Percentiles rank a stretch among this genome's conserved stretches.
These are phyloP conservation scores for Syrista parreyssii DNA, from an alignment of 2,888 invertebrate species.

Conservation along the genomic window DNA sequence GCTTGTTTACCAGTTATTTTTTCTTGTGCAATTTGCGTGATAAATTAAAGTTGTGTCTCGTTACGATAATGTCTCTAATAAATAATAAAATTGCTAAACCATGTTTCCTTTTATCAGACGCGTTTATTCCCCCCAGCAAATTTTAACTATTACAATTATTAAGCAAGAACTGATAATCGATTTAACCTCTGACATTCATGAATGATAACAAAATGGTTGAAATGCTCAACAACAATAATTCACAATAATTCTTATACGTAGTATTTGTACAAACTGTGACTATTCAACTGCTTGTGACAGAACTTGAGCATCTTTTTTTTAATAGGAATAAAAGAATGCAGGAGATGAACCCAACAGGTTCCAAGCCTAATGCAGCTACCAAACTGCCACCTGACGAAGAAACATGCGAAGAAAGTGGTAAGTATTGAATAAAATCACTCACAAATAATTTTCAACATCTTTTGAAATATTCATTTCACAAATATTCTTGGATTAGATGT, in stretches of 20 bases:
- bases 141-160: slow-evolving; percentile 13
- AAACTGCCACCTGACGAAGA: not conserved
- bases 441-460: not conserved
- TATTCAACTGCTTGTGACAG: not conserved
- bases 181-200: slow-evolving; percentile 40
- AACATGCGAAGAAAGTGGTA: not conserved
- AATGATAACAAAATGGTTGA: slow-evolving; percentile 36
- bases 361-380: not conserved
- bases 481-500: not conserved
- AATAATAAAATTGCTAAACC: slow-evolving; percentile 9
- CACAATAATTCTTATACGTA: slow-evolving; percentile 2
- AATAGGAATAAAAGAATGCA: not conserved
- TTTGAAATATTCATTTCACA: not conserved
- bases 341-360: not conserved
- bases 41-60: not conserved
- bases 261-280: slow-evolving; percentile 3
- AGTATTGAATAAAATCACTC: not conserved
- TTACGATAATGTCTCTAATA: not conserved
- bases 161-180: slow-evolving; percentile 24
- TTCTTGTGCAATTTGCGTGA: not conserved
- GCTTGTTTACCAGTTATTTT: not conserved
- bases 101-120: not conserved
- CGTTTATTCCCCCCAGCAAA: not conserved
- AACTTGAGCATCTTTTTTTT: not conserved
- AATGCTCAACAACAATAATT: slow-evolving; percentile 19